These are phyloP conservation scores for Eulemur mongoz DNA, from an alignment of 2,797 vertebrate species.

Conservation along the genomic window DNA sequence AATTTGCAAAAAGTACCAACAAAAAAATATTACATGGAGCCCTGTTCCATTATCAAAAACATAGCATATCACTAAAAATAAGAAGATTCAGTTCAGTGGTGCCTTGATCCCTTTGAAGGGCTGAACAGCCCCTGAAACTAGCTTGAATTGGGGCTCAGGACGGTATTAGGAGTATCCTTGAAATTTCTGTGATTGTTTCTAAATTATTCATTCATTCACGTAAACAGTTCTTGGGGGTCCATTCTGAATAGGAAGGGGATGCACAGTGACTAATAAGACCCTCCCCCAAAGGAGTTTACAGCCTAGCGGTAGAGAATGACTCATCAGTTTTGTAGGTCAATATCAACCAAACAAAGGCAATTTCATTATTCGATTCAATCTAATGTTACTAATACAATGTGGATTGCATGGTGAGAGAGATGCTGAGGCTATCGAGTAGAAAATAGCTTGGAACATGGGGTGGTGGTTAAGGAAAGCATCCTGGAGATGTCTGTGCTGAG, in stretches of 20 bases:
- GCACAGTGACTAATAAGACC: background rate
- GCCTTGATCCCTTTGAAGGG: background rate
- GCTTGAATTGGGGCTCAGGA: background rate
- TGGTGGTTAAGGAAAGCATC: background rate
- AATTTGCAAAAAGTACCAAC: background rate
- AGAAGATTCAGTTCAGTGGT: background rate
- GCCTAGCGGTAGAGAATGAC: background rate
- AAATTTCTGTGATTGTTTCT: slow-evolving; percentile 22
- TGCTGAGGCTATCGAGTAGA: background rate
- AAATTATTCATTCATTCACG: background rate
- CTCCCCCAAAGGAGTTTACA: background rate
- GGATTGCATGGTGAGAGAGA: background rate
- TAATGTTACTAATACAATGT: background rate
- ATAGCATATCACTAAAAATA: background rate
- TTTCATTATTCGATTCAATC: background rate
- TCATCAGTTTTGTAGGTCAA: background rate
- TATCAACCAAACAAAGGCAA: background rate
- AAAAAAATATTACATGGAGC: background rate
- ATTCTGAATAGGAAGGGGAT: background rate
- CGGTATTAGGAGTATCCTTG: background rate
- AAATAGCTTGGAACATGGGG: background rate
- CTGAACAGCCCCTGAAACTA: background rate
- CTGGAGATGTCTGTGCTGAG: background rate
- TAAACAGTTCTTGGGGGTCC: background rate
- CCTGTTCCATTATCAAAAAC: background rate